Percentiles rank a stretch among this genome's conserved stretches.
Evolutionary conservation across 2,797 vertebrate species (phyloP).

Genomic region (Sebastes oblongus): DNA sequence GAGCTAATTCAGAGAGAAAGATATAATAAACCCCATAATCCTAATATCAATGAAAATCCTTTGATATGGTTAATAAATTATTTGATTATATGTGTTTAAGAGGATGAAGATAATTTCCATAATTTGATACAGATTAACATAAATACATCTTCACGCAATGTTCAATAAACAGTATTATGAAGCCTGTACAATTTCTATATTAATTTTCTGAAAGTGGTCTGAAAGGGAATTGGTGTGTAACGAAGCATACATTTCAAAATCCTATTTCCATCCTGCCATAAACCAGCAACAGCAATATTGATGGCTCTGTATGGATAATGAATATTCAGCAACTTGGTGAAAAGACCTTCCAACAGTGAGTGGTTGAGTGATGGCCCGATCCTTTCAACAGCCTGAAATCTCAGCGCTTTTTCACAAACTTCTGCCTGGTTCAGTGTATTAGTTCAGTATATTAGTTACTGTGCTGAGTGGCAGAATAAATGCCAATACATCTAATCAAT

Average conservation of each 20-base stretch:
- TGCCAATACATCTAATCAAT: slow-evolving; percentile 52
- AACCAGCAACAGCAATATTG: slow-evolving; percentile 47
- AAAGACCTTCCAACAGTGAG: slow-evolving; percentile 20
- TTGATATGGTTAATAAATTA: not conserved
- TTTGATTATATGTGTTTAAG: slow-evolving; percentile 1
- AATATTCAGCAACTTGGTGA: slow-evolving; percentile 52
- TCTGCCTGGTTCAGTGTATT: slow-evolving; percentile 43
- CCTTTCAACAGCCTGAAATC: slow-evolving; percentile 49
- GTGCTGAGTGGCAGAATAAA: slow-evolving; percentile 53
- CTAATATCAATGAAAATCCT: not conserved
- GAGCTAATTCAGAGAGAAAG: not conserved
- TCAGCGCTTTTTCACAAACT: slow-evolving; percentile 50
- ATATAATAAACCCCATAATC: slow-evolving; percentile 2
- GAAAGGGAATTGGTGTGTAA: slow-evolving; percentile 13
- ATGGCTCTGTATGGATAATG: slow-evolving; percentile 46
- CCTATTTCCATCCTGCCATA: slow-evolving; percentile 27
- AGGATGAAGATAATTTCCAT: slow-evolving; percentile 5
- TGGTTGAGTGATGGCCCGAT: slow-evolving; percentile 44
- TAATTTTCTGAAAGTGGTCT: slow-evolving; percentile 6
- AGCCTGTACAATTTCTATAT: not conserved
- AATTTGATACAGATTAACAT: slow-evolving; percentile 17
- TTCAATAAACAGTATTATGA: not conserved
- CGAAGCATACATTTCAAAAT: slow-evolving; percentile 35
- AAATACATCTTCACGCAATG: not conserved
- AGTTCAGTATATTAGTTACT: slow-evolving; percentile 53